Evolutionary conservation across 92 coral and sea anemone species (phyloP).

Genomic region (Meandrina meandrites): DNA sequence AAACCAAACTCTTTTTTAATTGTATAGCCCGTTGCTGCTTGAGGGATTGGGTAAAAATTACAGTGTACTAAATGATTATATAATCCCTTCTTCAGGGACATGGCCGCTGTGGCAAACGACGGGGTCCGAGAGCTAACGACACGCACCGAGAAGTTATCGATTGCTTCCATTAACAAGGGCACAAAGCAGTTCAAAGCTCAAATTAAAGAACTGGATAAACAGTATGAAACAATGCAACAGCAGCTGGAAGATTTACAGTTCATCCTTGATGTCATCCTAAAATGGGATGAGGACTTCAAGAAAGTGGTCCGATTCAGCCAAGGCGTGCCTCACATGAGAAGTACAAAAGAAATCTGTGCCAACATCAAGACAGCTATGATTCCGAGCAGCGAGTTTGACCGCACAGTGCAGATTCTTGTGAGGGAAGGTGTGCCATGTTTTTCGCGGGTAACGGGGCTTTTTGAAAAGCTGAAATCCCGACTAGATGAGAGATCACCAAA

Average conservation of each 20-base stretch:
- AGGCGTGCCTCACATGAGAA: constrained; percentile 94
- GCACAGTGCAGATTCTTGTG: constrained; percentile 76
- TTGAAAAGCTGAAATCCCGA: constrained; percentile 69
- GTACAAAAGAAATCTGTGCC: constrained; percentile 75
- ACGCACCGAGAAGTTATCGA: constrained; percentile 78
- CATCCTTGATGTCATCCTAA: constrained; percentile 70
- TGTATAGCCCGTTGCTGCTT: too few species aligned
- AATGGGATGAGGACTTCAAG: constrained; percentile 91
- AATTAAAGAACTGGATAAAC: constrained; percentile 75
- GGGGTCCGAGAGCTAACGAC: constrained; percentile 56
- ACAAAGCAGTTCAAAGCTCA: constrained; percentile 68
- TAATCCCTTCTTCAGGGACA: constrained; percentile 12
- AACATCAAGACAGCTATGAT: constrained; percentile 86
- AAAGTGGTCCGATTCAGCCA: constrained; percentile 92
- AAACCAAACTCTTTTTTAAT: too few species aligned
- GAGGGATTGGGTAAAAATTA: too few species aligned
- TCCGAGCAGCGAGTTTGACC: constrained; percentile 87
- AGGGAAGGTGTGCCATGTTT: constrained; percentile 81
- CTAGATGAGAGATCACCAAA: constrained; percentile 87
- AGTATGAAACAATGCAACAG: constrained; percentile 81
- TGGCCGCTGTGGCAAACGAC: constrained; percentile 59
- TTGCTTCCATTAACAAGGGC: constrained; percentile 70
- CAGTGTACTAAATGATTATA: too few species aligned
- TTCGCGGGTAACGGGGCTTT: constrained; percentile 57
- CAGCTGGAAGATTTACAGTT: constrained; percentile 87